Conservation (phyloP, 1,140 invertebrate species). For the Trachelipus rathkii region DNA sequence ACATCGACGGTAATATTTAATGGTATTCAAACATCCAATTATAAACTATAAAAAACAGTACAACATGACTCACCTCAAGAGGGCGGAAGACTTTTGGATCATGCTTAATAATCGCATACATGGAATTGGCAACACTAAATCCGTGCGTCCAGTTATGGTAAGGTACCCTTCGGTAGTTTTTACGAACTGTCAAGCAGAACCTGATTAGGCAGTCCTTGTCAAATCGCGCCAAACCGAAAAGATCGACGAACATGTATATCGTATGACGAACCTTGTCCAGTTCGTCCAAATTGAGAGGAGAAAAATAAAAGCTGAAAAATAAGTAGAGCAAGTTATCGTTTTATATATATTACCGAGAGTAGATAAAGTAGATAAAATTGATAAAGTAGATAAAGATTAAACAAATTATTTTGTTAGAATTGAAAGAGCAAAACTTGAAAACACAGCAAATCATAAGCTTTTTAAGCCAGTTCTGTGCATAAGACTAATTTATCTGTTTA, state of each 20-base stretch:
- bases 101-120: slow-evolving; percentile 70
- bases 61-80: slow-evolving; percentile 56
- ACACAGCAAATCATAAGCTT: no score
- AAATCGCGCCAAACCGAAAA: slow-evolving; percentile 62
- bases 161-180: slow-evolving; percentile 74
- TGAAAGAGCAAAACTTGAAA: no score
- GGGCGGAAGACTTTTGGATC: slow-evolving; percentile 56
- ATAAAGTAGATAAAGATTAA: no score
- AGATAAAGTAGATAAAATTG: no score
- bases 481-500: no score
- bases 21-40: no score
- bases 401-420: no score
- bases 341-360: no score
- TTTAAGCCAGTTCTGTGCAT: no score
- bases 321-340: no score
- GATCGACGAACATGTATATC: slow-evolving; percentile 72
- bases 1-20: no score
- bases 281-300: slow-evolving; percentile 64
- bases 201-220: slow-evolving; percentile 60
- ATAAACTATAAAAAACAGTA: no score
- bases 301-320: slow-evolving; percentile 64
- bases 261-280: slow-evolving; percentile 65
- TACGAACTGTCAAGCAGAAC: slow-evolving; percentile 73
- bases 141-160: slow-evolving; percentile 84
- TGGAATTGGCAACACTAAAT: slow-evolving; percentile 76